phyloP scores from a whole-genome alignment of 2,888 invertebrate genomes.

The Diogma glabrata region DNA sequence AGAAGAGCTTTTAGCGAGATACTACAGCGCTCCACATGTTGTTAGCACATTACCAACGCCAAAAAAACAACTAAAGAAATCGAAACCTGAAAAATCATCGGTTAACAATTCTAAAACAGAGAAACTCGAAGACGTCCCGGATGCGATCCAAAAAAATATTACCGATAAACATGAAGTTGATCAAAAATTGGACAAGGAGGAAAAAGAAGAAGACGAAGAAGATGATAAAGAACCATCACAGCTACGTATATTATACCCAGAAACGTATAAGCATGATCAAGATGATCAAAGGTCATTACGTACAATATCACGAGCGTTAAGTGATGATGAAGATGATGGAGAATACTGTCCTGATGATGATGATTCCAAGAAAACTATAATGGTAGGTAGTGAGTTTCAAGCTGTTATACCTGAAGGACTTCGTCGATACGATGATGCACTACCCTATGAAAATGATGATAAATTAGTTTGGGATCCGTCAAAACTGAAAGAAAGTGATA shows the following conservation, averaged over 20 bases:
- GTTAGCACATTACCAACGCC: constrained; percentile 22
- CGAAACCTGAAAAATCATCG: constrained; percentile 15
- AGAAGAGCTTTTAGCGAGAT: constrained; percentile 82
- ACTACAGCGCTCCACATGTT: constrained; percentile 46
- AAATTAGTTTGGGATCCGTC: constrained; percentile 88
- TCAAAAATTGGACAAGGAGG: constrained; percentile 17
- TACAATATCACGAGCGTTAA: constrained; percentile 56
- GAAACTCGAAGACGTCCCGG: background rate
- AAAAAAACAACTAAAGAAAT: constrained; percentile 24
- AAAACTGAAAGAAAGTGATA: constrained; percentile 54
- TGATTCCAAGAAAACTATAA: constrained; percentile 80
- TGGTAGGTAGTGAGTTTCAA: constrained; percentile 91
- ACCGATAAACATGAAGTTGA: background rate
- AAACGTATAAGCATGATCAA: constrained; percentile 21
- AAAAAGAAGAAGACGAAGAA: constrained; percentile 28
- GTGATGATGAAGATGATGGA: constrained; percentile 73
- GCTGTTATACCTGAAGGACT: constrained; percentile 87
- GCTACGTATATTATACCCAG: constrained; percentile 42
- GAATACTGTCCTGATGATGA: constrained; percentile 78
- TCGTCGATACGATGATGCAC: constrained; percentile 84
- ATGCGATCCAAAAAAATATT: background rate
- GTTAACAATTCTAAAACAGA: background rate
- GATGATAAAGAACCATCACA: constrained; percentile 37
- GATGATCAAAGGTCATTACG: constrained; percentile 40
- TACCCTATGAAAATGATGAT: constrained; percentile 91